A percentile compares a stretch with the other conserved stretches of the same genome.
Conservation (phyloP, 2,113 vertebrate species). For the Agelaius tricolor region DNA sequence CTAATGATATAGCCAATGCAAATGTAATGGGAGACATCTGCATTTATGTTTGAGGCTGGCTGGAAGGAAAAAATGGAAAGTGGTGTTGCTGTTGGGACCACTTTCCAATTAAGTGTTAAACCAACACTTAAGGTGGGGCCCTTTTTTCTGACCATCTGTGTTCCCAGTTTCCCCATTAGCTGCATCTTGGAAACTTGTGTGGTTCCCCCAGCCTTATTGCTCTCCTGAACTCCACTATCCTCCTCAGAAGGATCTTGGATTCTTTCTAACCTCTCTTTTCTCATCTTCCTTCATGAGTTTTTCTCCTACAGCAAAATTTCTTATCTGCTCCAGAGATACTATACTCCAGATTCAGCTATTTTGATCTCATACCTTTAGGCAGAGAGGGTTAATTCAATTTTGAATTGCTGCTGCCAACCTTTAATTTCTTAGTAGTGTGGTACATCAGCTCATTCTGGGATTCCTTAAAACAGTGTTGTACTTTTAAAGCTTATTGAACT, state of each 20-base stretch:
- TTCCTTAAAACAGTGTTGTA: not conserved
- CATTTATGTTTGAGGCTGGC: not conserved
- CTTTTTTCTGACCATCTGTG: not conserved
- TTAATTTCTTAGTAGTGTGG: not conserved
- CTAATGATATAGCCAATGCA: not conserved
- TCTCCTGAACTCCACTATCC: not conserved
- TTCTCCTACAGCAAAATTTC: not conserved
- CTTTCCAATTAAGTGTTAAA: not conserved
- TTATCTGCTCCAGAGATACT: not conserved
- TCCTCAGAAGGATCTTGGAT: not conserved
- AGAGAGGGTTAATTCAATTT: not conserved
- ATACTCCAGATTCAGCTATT: not conserved
- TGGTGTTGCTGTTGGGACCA: not conserved
- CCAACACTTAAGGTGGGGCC: not conserved
- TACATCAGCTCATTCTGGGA: not conserved
- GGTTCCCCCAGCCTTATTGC: not conserved
- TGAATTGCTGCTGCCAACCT: not conserved
- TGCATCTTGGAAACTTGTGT: not conserved
- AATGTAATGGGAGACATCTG: not conserved
- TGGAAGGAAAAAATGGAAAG: not conserved
- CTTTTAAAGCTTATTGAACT: not conserved
- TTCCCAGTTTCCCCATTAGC: not conserved
- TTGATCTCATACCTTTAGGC: not conserved
- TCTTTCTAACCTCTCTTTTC: not conserved
- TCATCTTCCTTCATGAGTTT: not conserved